Percentiles rank a stretch among this genome's conserved stretches.
Evolutionary conservation across 2,797 vertebrate species (phyloP).

Genomic region (Phoeniculus purpureus): DNA sequence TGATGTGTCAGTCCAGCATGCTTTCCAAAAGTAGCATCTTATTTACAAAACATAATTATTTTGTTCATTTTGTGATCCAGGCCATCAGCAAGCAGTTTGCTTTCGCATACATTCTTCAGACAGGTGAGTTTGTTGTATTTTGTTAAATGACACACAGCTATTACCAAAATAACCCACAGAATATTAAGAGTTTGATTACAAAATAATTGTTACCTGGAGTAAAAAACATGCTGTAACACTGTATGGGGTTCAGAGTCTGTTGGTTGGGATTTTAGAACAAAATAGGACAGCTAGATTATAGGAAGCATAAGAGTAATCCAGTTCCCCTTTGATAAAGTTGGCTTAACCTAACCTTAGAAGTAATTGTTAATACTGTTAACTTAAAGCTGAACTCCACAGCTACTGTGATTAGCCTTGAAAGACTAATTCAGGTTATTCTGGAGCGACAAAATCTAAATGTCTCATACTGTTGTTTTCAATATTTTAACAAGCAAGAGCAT

Average conservation of each 20-base stretch:
- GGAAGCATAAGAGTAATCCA: background rate
- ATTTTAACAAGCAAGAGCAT: background rate
- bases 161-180: conserved; percentile 11
- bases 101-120: conserved; percentile 95
- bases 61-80: conserved; percentile 79
- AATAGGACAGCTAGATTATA: background rate
- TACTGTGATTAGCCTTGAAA: background rate
- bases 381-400: background rate
- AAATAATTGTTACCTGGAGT: background rate
- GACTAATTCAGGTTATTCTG: background rate
- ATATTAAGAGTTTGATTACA: background rate
- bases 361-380: background rate
- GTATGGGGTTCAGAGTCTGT: background rate
- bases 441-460: background rate
- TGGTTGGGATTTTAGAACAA: background rate
- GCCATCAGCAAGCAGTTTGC: conserved; percentile 89
- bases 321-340: background rate
- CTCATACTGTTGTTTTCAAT: background rate
- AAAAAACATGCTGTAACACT: background rate
- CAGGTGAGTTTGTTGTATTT: conserved; percentile 82
- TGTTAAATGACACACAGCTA: background rate
- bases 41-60: conserved; percentile 42
- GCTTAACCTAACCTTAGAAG: background rate
- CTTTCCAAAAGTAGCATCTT: conserved; percentile 22
- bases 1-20: background rate